phyloP scores from a whole-genome alignment of 1,140 invertebrate genomes.

The Notospermus geniculatus region DNA sequence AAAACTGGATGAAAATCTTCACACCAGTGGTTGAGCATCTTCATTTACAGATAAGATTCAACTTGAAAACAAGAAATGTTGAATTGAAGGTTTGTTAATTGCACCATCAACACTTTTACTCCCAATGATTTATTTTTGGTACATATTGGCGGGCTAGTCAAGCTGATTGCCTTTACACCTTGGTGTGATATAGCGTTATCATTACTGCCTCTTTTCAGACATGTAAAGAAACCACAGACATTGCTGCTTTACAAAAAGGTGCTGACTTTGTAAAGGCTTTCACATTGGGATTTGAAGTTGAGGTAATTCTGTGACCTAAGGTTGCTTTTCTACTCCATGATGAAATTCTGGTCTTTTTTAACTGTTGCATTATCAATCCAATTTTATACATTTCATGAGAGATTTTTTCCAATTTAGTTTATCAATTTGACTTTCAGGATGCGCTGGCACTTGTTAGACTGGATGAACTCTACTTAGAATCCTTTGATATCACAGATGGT shows the following conservation, averaged over 20 bases:
- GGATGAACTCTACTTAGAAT: constrained; percentile 96
- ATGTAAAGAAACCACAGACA: constrained; percentile 77
- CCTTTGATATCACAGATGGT: constrained; percentile 93
- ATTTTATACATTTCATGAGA: background rate
- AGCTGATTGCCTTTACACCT: background rate
- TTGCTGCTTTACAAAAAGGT: constrained; percentile 90
- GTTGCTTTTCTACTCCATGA: background rate
- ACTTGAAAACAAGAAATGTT: constrained; percentile 86
- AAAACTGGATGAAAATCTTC: constrained; percentile 97
- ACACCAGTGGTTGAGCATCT: constrained; percentile 94
- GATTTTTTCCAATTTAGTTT: background rate
- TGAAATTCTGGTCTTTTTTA: background rate
- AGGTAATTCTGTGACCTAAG: too few species aligned
- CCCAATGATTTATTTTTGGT: constrained; percentile 1
- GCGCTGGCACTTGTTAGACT: constrained; percentile 89
- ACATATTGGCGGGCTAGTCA: too few species aligned
- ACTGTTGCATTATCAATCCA: background rate
- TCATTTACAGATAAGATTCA: constrained; percentile 90
- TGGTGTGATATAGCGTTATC: background rate
- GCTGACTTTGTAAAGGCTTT: constrained; percentile 98
- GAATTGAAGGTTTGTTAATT: constrained; percentile 65
- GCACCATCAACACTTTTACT: background rate
- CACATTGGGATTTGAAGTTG: constrained; percentile 93
- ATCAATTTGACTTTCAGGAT: constrained; percentile 63
- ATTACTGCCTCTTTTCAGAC: constrained; percentile 46